Evolutionary conservation across 2,888 invertebrate genomes (phyloP).

Genomic region (Bembecia ichneumoniformis): DNA sequence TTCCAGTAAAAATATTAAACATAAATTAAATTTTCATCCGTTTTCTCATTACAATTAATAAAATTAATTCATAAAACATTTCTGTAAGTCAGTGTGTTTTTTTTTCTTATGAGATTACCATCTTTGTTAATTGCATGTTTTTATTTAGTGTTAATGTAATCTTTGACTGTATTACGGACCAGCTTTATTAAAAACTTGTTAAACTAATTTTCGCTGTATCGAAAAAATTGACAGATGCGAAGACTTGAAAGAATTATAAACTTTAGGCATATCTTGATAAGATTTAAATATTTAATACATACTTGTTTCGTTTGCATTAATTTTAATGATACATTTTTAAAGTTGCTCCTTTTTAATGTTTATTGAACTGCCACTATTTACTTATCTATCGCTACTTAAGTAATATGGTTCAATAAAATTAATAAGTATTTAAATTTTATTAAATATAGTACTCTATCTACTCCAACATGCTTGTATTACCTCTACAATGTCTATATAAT

Average conservation of each 20-base stretch:
- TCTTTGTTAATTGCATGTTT: slow-evolving; percentile 28
- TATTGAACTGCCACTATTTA: neutral
- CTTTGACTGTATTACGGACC: slow-evolving; percentile 48
- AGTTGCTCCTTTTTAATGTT: neutral
- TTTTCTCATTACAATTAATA: no score
- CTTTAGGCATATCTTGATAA: slow-evolving; percentile 33
- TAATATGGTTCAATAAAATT: neutral
- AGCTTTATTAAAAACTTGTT: slow-evolving; percentile 38
- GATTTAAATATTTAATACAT: slow-evolving; percentile 13
- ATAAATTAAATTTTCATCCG: no score
- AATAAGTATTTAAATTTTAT: neutral
- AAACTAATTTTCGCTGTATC: neutral
- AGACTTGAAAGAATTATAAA: slow-evolving; percentile 22
- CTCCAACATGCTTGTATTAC: neutral
- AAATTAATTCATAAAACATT: no score
- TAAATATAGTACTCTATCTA: neutral
- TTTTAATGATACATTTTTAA: neutral
- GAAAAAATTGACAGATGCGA: neutral
- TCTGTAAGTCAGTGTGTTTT: neutral
- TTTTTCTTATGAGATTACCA: slow-evolving; percentile 12
- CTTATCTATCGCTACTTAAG: neutral
- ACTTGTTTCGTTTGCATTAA: neutral
- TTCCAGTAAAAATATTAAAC: no score
- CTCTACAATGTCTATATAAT: neutral
- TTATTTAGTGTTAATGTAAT: slow-evolving; percentile 39